Base-by-base conservation (phyloP, 2,888 invertebrate genomes). In the Nysson spinosus region DNA sequence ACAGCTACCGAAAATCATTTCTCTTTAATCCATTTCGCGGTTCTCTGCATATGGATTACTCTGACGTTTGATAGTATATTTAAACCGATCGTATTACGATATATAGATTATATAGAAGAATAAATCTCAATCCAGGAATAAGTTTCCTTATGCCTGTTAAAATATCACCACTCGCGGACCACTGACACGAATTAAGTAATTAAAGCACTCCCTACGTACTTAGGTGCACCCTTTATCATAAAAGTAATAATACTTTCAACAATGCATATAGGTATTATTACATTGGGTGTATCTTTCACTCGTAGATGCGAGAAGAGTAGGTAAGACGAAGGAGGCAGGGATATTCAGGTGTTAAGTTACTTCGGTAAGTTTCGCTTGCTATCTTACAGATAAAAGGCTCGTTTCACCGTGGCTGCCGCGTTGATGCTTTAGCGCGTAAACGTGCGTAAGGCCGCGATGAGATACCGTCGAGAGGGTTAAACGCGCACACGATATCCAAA, bases 291-390 rank as follows among this genome's bases (percentile, higher is more conserved):
- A n/a, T n/a, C n/a, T n/a, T n/a, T n/a, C 7, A 4, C 34, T 5
- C 4, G 12, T 34, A 4, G 34, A 5, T 20, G 3, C 24, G 5
- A 11, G 9, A 30, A 14, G n/a, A 40, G 52, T 43, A 37, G 39
- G 46, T 51, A 64, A 56, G 56, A 54, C 43, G 39, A n/a, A 16
- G 47, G 47, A 52, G 32, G 56, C 54, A 55, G 35, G 52, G 40
- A 55, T 57, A 52, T 26, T 37, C 39, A 64, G 78, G 80, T 81
- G 77, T 83, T 79, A 77, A 72, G 77, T 82, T 83, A 83, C 82
- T 50, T 66, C 52, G 39, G 50, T 17, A 9, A 20, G 47, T 17
- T 52, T 56, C 60, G 42, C 51, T 52, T 60, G 55, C 49, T 61
- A 75, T 67, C 58, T n/a, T n/a, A 62, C 62, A 55, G 63, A 64